Base-by-base conservation (phyloP, 2,797 vertebrate species). In the Hemibagrus guttatus region DNA sequence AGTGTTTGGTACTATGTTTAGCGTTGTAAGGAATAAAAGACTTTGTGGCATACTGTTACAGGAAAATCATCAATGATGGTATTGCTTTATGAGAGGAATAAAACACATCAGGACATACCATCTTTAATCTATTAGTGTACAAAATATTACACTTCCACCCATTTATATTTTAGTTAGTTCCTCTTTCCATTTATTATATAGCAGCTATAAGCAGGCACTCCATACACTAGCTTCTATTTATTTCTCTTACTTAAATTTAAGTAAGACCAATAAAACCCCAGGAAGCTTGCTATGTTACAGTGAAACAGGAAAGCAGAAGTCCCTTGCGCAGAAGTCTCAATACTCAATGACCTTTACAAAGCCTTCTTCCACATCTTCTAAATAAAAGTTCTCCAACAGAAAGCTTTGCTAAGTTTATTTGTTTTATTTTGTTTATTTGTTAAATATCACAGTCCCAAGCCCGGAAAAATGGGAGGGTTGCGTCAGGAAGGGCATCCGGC, bases 1-100 rank as follows among this genome's bases (percentile, higher is more conserved):
- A 71, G 85, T 87, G 13, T 89, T 86, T 86, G 75, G 49, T 66
- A 82, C 78, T 85, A 23, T 84, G 39, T 6, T 80, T 80, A 39
- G 9, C 12, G 2, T 1, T 76, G 16, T 76, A 31, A 11, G 49
- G n/a, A 54, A 28, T 28, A 54, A 75, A 52, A n/a, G 9, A 56
- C 9, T 56, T 31, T 19, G 52, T 3, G 17, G n/a, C 28, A 78
- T 56, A 17, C 4, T 78, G 8, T 78, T 54, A 56, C 52, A 56
- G 17, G 7, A 56, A 76, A 76, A 76, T 14, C n/a, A 49, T 74
- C 28, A 76, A 76, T 8, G 75, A 56, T 1, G 8, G n/a, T n/a
- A n/a, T n/a, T n/a, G n/a, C n/a, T n/a, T n/a, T n/a, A n/a, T n/a
- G n/a, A n/a, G n/a, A n/a, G n/a, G n/a, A n/a, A 79, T 59, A 79